Evolutionary conservation across 2,888 invertebrate species (phyloP).

Genomic region (Teleiodes luculella): DNA sequence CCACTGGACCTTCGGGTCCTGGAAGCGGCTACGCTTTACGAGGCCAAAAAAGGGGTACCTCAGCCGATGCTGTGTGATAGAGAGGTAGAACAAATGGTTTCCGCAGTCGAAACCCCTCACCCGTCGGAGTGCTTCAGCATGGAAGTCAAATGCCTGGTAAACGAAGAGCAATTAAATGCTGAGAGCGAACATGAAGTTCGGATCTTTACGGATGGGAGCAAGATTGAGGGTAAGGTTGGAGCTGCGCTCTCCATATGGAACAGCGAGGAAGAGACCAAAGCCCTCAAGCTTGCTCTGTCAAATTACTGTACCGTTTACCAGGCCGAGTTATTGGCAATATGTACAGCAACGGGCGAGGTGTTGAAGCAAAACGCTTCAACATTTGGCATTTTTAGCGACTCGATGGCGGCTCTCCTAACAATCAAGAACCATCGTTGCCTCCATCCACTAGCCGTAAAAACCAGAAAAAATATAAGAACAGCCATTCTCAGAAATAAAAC

Average conservation of each 20-base stretch:
- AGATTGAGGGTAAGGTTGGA: neutral
- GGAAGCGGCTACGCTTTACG: neutral
- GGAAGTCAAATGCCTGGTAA: no score
- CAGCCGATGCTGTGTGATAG: neutral
- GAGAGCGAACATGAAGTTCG: neutral
- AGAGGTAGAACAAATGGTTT: neutral
- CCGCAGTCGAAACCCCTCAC: neutral
- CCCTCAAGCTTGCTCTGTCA: neutral
- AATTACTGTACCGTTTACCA: neutral
- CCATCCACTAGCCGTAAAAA: neutral
- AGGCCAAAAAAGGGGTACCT: neutral
- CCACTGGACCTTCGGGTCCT: conserved; percentile 9
- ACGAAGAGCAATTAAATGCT: neutral
- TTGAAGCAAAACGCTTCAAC: neutral
- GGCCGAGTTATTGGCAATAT: neutral
- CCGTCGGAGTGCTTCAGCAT: neutral
- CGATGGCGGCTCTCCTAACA: neutral
- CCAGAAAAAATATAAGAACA: neutral
- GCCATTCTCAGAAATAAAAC: neutral
- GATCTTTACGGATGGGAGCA: neutral
- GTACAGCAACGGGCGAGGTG: neutral
- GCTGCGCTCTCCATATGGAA: neutral
- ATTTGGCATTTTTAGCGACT: neutral
- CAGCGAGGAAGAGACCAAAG: neutral
- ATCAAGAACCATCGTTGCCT: neutral